A percentile compares a stretch with the other conserved stretches of the same genome.
Conservation (phyloP, 2,797 vertebrate genomes). For the Myripristis murdjan region DNA sequence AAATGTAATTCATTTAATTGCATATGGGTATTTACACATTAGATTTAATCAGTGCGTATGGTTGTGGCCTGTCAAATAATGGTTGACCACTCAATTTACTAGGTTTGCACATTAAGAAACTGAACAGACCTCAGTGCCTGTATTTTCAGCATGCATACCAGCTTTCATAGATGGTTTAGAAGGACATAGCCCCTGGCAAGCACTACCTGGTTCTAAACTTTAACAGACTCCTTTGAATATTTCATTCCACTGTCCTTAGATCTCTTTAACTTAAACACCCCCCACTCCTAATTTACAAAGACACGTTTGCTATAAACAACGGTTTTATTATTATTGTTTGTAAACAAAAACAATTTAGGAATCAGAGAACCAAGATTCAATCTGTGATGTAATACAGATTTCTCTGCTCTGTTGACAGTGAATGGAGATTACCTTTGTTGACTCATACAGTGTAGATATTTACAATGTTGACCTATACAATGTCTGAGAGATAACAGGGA, state of each 20-base stretch:
- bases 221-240: conserved; percentile 19
- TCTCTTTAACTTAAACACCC: conserved; percentile 2
- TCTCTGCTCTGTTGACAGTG: conserved; percentile 16
- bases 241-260: conserved; percentile 30
- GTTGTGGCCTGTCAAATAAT: conserved; percentile 1
- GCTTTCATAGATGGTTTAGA: neutral
- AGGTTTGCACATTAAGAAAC: neutral
- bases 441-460: neutral
- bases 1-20: neutral
- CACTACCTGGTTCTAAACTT: conserved; percentile 22
- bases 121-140: neutral
- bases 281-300: too few species aligned
- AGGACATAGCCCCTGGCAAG: neutral
- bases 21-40: neutral
- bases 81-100: neutral
- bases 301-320: too few species aligned
- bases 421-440: neutral
- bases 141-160: conserved; percentile 27
- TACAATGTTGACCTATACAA: neutral
- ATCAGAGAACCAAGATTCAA: neutral
- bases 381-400: conserved; percentile 9
- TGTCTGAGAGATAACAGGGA: neutral
- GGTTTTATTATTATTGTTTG: too few species aligned
- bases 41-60: neutral
- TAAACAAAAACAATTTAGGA: too few species aligned